These are phyloP conservation scores for Odocoileus hemionus DNA, from an alignment of 2,113 vertebrate species.

Conservation along the genomic window DNA sequence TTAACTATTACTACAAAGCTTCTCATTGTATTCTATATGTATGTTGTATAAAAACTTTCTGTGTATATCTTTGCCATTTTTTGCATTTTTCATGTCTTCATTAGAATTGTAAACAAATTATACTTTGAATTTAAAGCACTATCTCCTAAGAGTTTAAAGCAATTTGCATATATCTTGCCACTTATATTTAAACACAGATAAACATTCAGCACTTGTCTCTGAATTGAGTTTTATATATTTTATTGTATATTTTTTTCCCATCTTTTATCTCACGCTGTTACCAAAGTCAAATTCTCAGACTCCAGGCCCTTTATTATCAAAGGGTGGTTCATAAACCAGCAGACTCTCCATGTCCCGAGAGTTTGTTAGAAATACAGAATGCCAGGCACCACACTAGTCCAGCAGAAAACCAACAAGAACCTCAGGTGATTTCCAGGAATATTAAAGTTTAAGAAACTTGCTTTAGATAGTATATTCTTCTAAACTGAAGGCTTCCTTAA, in stretches of 20 bases:
- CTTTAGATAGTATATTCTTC: neutral
- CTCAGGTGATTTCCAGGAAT: neutral
- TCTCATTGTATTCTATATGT: neutral
- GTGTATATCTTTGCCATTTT: neutral
- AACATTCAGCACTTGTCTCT: neutral
- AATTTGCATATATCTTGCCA: neutral
- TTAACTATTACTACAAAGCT: neutral
- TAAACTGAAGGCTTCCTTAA: constrained; percentile 1
- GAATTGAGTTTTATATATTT: neutral
- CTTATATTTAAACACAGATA: neutral
- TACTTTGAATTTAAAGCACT: neutral
- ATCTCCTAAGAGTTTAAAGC: neutral
- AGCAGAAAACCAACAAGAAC: neutral
- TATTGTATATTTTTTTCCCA: neutral
- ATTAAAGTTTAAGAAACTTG: constrained; percentile 7
- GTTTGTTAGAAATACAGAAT: neutral
- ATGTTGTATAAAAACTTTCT: neutral
- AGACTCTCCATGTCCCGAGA: neutral
- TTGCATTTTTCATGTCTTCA: neutral
- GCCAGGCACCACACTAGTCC: neutral
- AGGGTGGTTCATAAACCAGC: neutral
- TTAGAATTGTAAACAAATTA: neutral
- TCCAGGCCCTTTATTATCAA: neutral
- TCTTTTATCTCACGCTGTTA: neutral
- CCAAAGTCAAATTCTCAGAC: neutral